Evolutionary conservation across 2,888 invertebrate genomes (phyloP), one percentile per base, ranked within the genome.

Genomic region (Xestia ashworthii): DNA sequence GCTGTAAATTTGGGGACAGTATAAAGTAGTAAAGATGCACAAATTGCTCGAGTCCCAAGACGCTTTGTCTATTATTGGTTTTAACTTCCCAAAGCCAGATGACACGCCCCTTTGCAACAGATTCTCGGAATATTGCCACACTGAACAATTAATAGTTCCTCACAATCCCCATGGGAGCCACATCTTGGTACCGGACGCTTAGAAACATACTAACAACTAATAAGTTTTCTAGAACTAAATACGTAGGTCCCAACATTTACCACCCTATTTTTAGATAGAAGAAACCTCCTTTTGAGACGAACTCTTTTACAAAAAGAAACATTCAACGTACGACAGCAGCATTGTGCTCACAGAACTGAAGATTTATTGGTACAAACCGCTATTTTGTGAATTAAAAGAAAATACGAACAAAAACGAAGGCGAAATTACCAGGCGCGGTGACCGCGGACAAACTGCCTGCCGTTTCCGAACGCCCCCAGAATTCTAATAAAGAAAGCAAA

Each of bases 351-450:
- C 82, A 82, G 68, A 82, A 75, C 87, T 83, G 87, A 91, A 93
- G 93, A 94, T 94, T 94, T 94, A 94, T 94, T 90, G 88, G 88
- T 86, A 86, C 87, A 89, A 89, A 91, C 90, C 87, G 86, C 89
- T 89, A 82, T 88, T 89, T 89, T 90, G 87, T 89, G 90, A 91
- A 91, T 91, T 92, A 91, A 91, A 93, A 92, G 90, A 89, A 91
- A 91, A 90, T 89, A 90, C 88, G 89, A 90, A 85, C 82, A 91
- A 90, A 92, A 92, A 91, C 91, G 91, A 88, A 73, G 78, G 88
- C 80, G 88, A 87, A 90, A 90, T 91, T 90, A 88, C 88, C 80
- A 80, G 71, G 68, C 83, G 83, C 84, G 82, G 89, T 90, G 89
- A 90, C 90, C 90, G 87, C 89, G 83, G 88, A 92, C 91, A 92